Evolutionary conservation across 2,113 vertebrate species (phyloP).

Genomic region (Sinocyclocheilus maitianheensis): DNA sequence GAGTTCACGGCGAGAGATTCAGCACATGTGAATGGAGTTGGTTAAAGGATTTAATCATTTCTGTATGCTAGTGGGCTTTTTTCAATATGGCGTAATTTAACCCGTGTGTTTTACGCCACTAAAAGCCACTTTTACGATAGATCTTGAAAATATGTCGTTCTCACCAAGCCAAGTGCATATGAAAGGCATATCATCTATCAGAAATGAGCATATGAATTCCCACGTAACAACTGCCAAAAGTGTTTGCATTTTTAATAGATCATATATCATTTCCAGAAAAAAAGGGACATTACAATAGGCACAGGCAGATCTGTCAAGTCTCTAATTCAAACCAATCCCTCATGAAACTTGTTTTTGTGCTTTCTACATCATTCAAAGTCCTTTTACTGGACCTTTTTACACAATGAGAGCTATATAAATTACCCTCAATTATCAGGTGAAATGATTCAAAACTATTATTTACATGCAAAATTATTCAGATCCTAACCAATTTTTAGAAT

Average conservation of each 20-base stretch:
- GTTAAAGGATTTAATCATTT: conserved; percentile 32
- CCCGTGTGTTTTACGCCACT: conserved; percentile 60
- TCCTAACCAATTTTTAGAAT: too few species aligned
- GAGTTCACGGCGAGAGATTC: not conserved
- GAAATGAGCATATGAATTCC: conserved; percentile 50
- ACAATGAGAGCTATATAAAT: not conserved
- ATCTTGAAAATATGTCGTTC: conserved; percentile 61
- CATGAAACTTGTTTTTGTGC: conserved; percentile 38
- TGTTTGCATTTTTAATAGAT: conserved; percentile 50
- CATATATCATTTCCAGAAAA: conserved; percentile 46
- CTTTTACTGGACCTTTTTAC: conserved; percentile 25
- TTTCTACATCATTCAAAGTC: not conserved
- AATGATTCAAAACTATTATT: not conserved
- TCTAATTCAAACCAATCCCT: conserved; percentile 63
- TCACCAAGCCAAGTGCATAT: conserved; percentile 59
- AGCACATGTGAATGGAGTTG: conserved; percentile 13
- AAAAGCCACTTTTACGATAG: conserved; percentile 55
- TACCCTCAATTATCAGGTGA: conserved; percentile 9
- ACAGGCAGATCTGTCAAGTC: conserved; percentile 51
- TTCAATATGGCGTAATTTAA: conserved; percentile 52
- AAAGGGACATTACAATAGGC: conserved; percentile 51
- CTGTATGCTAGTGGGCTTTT: conserved; percentile 35
- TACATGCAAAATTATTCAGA: not conserved
- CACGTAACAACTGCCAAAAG: conserved; percentile 35
- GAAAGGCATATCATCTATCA: conserved; percentile 61